A percentile compares a stretch with the other conserved stretches of the same genome.
Evolutionary conservation across 23 tunicate species (phyloP).

Genomic region (Diplosoma virens): DNA sequence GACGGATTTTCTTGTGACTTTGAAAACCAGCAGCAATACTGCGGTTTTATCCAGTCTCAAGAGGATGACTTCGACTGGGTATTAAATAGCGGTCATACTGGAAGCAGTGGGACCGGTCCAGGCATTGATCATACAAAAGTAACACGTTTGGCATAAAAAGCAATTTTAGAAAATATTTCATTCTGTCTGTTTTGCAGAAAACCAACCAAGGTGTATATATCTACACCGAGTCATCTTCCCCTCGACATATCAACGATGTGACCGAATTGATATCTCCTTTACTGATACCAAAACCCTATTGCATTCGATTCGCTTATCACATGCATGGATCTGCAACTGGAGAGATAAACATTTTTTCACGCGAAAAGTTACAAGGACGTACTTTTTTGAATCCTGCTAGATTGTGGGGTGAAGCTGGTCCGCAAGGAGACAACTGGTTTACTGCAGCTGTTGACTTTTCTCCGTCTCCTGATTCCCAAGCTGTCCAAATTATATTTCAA

Average conservation of each 20-base stretch:
- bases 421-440: slow-evolving; percentile 73
- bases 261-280: slow-evolving; percentile 66
- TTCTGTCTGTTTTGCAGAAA: slow-evolving; percentile 33
- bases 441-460: slow-evolving; percentile 35
- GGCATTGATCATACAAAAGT: slow-evolving; percentile 68
- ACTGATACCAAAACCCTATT: slow-evolving; percentile 53
- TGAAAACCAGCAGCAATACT: slow-evolving; percentile 27
- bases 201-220: slow-evolving; percentile 65
- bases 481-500: slow-evolving; percentile 56
- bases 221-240: slow-evolving; percentile 83
- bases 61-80: slow-evolving; percentile 83
- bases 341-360: slow-evolving; percentile 38
- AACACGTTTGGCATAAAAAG: background rate
- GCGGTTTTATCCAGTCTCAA: slow-evolving; percentile 38
- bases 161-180: background rate
- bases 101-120: slow-evolving; percentile 86
- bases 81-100: slow-evolving; percentile 58
- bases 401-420: slow-evolving; percentile 44
- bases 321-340: slow-evolving; percentile 95
- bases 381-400: background rate
- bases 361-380: slow-evolving; percentile 35
- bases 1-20: slow-evolving; percentile 55
- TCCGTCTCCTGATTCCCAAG: background rate
- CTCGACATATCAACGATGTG: slow-evolving; percentile 41
- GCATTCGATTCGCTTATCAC: slow-evolving; percentile 64